Conservation (phyloP, 2,888 invertebrate species). For the Mantis religiosa region DNA sequence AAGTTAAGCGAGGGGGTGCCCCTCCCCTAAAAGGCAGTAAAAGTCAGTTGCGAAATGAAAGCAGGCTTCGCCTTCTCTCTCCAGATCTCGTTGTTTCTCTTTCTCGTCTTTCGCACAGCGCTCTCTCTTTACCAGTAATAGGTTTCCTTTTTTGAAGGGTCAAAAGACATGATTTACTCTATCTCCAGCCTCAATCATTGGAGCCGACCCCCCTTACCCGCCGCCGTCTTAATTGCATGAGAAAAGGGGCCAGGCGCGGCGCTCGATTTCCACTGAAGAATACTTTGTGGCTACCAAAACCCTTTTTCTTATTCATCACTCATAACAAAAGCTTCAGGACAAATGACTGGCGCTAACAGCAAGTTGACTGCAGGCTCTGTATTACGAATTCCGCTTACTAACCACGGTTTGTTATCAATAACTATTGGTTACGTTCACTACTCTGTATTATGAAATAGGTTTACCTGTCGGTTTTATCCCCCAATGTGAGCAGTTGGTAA, state of each 20-base stretch:
- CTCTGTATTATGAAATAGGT: too few relatives aligned
- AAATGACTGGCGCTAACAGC: too few relatives aligned
- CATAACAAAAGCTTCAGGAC: too few relatives aligned
- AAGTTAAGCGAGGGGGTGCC: too few relatives aligned
- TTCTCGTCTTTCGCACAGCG: conserved; percentile 10
- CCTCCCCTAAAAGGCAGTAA: too few relatives aligned
- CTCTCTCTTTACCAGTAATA: conserved; percentile 30
- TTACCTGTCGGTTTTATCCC: too few relatives aligned
- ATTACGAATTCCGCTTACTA: too few relatives aligned
- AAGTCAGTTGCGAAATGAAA: background rate
- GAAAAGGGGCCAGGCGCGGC: conserved; percentile 6
- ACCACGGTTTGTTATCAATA: too few relatives aligned
- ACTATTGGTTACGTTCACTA: too few relatives aligned
- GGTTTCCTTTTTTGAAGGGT: conserved; percentile 33
- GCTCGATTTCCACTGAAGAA: conserved; percentile 24
- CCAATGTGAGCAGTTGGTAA: too few relatives aligned
- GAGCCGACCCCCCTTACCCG: conserved; percentile 4
- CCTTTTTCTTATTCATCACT: too few relatives aligned
- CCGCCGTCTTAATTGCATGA: conserved; percentile 28
- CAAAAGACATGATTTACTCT: conserved; percentile 33
- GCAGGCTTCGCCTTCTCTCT: background rate
- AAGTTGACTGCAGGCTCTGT: too few relatives aligned
- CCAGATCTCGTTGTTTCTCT: background rate
- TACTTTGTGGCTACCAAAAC: background rate
- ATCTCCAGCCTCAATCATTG: conserved; percentile 31